Evolutionary conservation across 2,888 invertebrate genomes (phyloP), one percentile per base, ranked within the genome.

Genomic region (Stenichneumon culpator): DNA sequence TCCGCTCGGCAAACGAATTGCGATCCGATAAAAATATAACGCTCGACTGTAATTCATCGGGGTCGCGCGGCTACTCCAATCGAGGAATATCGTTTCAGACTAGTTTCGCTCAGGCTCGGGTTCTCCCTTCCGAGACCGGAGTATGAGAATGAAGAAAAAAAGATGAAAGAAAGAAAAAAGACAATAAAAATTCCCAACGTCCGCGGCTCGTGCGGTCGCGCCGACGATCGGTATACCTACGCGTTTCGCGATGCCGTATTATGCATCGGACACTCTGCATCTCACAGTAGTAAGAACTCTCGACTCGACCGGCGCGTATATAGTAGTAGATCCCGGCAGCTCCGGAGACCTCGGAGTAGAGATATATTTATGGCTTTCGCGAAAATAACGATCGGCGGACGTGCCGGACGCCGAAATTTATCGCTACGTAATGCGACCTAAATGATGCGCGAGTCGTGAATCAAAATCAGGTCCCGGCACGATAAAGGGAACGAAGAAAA

Each of bases 371-470:
- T 86, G 87, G 83, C 86, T 87, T 77, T 84, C 63, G 86, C 81
- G 83, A 86, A 88, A 86, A 88, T 89, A 90, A 89, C 87, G 89
- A 90, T 88, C 89, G 86, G 79, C 65, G 86, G 83, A 70, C 81
- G 63, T 84, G 74, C 72, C 79, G 57, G 82, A 86, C 83, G 81
- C 85, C 86, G 82, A 89, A 89, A 91, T 91, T 91, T 91, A 91
- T 91, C 83, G 91, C 86, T 83, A 87, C 86, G 88, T 90, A 89
- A 91, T 90, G 89, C 88, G 89, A 79, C 88, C 86, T 84, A 89
- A 90, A 90, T 89, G 90, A 90, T 86, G 90, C 89, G 84, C 89
- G 85, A 87, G 87, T 87, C 87, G 86, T 89, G 89, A 90, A 90
- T 91, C 90, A 89, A 91, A 90, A 91, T 91, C 88, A 88, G 75